Base-by-base conservation (phyloP, 2,888 invertebrate genomes). In the Conomelus anceps region DNA sequence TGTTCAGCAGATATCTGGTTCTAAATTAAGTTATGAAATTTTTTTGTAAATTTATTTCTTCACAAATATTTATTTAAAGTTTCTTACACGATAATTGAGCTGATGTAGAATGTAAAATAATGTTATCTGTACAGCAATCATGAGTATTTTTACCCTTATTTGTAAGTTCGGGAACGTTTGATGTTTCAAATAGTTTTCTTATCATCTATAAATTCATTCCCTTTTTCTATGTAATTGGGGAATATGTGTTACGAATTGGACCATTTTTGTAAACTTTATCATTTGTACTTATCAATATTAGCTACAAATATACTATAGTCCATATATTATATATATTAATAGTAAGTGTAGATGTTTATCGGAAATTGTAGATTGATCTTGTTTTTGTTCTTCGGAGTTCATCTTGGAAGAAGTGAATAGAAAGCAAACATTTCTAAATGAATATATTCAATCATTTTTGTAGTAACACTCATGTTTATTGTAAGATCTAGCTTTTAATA, bases 381-480 rank as follows among this genome's bases (percentile, higher is more conserved):
- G n/a, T 63, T 63, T 63, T 63, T n/a, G 4, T n/a, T 63, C 63
- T 63, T 63, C 63, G 63, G 63, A 63, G 63, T 63, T 63, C 63
- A 63, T 63, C 63, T n/a, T 63, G 20, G n/a, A n/a, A 63, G 63
- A n/a, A 85, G 85, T 85, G 85, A 24, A 85, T 23, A 20, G 9
- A 85, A 85, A 85, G 24, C 23, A 85, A 85, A 85, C 13, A 85
- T 85, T 23, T 85, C 23, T 85, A 85, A 85, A 85, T 85, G 24
- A 86, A 86, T 26, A 86, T 26, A 86, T 24, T 86, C 86, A 86
- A 86, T 86, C 26, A 86, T 86, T 86, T 85, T 86, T 86, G 86
- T 86, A 86, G 86, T 23, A 86, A 17, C 29, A 86, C 24, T 22
- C 24, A 86, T 86, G 29, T 63, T 63, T n/a, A n/a, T 26, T 63